A percentile compares a stretch with the other conserved stretches of the same genome.
These are phyloP conservation scores for Agrotis puta DNA, from an alignment of 2,888 invertebrate species.

Conservation along the genomic window DNA sequence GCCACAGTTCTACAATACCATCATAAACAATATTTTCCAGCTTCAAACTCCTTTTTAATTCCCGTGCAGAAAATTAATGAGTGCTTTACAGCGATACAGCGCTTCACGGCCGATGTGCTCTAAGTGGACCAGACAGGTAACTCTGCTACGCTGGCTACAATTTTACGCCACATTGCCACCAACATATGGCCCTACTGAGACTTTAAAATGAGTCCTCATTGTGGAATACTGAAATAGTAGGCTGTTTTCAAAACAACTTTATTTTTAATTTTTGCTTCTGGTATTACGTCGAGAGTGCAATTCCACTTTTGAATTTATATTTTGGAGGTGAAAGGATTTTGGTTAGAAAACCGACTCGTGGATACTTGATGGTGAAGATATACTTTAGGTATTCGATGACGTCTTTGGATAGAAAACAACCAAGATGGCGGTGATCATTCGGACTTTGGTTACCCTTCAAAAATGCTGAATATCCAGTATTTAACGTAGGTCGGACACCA, in stretches of 20 bases:
- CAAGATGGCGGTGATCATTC: neutral
- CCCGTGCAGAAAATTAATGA: conserved; percentile 38
- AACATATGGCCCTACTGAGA: conserved; percentile 37
- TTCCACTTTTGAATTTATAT: neutral
- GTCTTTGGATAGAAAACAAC: neutral
- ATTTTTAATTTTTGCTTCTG: neutral
- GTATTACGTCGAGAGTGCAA: neutral
- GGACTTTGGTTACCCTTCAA: neutral
- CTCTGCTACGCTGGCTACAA: conserved; percentile 57
- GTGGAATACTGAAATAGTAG: conserved; percentile 26
- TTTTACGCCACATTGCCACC: conserved; percentile 55
- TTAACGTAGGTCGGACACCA: too few species aligned
- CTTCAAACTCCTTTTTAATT: conserved; percentile 25
- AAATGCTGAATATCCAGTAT: too few species aligned
- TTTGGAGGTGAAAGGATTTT: neutral
- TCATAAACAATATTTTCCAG: neutral
- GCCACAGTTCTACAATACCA: neutral
- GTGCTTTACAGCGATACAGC: conserved; percentile 40
- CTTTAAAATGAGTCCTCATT: conserved; percentile 38
- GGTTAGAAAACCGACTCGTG: neutral
- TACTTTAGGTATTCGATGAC: neutral
- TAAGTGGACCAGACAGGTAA: conserved; percentile 59
- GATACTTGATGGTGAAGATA: neutral
- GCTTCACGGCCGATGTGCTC: conserved; percentile 46
- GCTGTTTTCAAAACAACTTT: conserved; percentile 9